Conservation (phyloP, 2,113 vertebrate genomes). For the Pleuronectes platessa region DNA sequence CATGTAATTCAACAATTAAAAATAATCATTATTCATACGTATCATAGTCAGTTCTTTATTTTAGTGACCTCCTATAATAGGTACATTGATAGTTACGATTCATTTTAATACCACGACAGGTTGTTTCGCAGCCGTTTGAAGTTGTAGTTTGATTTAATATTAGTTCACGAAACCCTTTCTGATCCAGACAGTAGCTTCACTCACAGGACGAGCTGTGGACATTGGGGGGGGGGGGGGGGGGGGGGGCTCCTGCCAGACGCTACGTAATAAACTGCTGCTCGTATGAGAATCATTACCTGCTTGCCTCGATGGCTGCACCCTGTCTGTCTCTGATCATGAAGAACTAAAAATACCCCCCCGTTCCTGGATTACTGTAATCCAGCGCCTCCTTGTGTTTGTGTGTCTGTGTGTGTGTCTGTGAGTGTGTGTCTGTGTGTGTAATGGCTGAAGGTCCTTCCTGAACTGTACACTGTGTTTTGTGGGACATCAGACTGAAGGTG, state of each 20-base stretch:
- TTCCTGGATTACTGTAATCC: slow-evolving; percentile 74
- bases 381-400: slow-evolving; percentile 24
- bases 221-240: too few species aligned
- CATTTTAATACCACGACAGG: too few species aligned
- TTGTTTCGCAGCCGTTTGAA: neutral
- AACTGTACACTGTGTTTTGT: slow-evolving; percentile 10
- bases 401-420: slow-evolving; percentile 36
- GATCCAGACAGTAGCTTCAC: neutral
- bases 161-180: neutral
- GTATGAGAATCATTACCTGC: slow-evolving; percentile 56
- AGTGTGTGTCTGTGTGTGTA: slow-evolving; percentile 11
- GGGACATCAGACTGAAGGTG: slow-evolving; percentile 11
- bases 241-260: neutral
- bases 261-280: slow-evolving; percentile 41
- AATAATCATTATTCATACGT: too few species aligned
- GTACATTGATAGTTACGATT: too few species aligned
- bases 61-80: too few species aligned
- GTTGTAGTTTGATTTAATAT: neutral
- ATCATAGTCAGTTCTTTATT: too few species aligned
- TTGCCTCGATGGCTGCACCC: slow-evolving; percentile 55
- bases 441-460: slow-evolving; percentile 17
- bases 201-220: too few species aligned
- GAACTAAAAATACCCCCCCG: slow-evolving; percentile 65
- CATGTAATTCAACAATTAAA: too few species aligned
- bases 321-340: slow-evolving; percentile 54